Percentiles rank a stretch among this genome's conserved stretches.
Conservation (phyloP, 2,888 invertebrate species). For the Morinoia aosen region DNA sequence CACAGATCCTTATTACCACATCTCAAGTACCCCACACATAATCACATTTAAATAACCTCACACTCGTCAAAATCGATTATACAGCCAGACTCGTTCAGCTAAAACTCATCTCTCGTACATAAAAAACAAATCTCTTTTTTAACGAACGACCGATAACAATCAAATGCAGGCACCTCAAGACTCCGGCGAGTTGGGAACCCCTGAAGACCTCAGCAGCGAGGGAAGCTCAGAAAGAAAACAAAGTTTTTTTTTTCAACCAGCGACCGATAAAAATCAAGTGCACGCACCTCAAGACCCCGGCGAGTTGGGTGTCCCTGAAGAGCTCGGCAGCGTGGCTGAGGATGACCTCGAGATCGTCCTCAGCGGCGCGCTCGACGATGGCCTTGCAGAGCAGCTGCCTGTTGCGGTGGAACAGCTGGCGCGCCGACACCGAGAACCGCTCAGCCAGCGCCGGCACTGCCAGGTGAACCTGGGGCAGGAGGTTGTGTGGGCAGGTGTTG, state of each 20-base stretch:
- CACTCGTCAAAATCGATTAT: too few species aligned
- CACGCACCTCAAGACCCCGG: constrained; percentile 21
- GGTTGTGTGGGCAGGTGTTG: too few species aligned
- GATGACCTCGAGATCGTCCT: constrained; percentile 19
- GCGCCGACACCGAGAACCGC: neutral
- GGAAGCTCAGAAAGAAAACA: too few species aligned
- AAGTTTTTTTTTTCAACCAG: too few species aligned
- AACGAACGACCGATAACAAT: too few species aligned
- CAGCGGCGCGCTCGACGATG: constrained; percentile 2
- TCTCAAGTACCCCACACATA: too few species aligned
- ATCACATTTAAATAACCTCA: too few species aligned
- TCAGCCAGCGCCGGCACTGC: constrained; percentile 36
- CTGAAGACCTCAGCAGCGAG: constrained; percentile 32
- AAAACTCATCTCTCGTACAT: too few species aligned
- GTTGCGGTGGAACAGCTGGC: constrained; percentile 46
- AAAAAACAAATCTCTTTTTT: too few species aligned
- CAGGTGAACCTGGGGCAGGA: neutral
- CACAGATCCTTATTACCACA: too few species aligned
- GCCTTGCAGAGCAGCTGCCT: constrained; percentile 41
- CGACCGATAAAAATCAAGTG: too few species aligned
- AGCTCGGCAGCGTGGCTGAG: constrained; percentile 34
- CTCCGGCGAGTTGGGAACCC: neutral
- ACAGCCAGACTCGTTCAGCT: too few species aligned
- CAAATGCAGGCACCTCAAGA: neutral
- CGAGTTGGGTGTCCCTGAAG: constrained; percentile 13